phyloP scores from a whole-genome alignment of 2,113 vertebrate genomes.

The Lophius piscatorius region DNA sequence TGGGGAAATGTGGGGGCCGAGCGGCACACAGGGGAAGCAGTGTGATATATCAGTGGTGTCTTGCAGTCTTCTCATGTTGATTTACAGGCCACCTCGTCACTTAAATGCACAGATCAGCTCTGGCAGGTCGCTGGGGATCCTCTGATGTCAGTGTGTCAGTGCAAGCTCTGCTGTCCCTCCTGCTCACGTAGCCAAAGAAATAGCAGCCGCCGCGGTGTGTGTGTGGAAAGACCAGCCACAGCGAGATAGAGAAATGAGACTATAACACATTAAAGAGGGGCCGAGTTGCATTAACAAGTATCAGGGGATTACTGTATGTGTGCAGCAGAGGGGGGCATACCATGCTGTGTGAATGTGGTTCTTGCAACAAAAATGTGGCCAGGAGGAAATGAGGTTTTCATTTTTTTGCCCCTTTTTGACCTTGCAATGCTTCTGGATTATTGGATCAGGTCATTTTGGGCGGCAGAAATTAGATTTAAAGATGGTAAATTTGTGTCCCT shows the following conservation, averaged over 20 bases:
- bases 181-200: not conserved
- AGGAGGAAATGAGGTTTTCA: not conserved
- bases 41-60: not conserved
- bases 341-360: slow-evolving; percentile 3
- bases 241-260: not conserved
- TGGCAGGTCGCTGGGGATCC: slow-evolving; percentile 25
- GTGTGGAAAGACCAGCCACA: not conserved
- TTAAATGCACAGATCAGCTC: slow-evolving; percentile 18
- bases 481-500: no score
- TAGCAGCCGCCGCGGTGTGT: not conserved
- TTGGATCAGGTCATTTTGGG: no score
- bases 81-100: slow-evolving; percentile 12
- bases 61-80: slow-evolving; percentile 10
- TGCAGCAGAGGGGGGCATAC: no score
- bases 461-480: no score
- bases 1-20: slow-evolving; percentile 30
- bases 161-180: slow-evolving; percentile 4
- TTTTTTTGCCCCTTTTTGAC: no score
- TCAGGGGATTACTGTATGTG: slow-evolving; percentile 35
- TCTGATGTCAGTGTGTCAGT: slow-evolving; percentile 25
- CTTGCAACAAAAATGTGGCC: not conserved
- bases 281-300: slow-evolving; percentile 48
- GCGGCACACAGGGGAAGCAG: not conserved
- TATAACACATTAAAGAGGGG: slow-evolving; percentile 13
- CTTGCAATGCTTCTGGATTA: no score